Evolutionary conservation across 2,888 invertebrate species (phyloP).

Genomic region (Archaeoteleia sp.): DNA sequence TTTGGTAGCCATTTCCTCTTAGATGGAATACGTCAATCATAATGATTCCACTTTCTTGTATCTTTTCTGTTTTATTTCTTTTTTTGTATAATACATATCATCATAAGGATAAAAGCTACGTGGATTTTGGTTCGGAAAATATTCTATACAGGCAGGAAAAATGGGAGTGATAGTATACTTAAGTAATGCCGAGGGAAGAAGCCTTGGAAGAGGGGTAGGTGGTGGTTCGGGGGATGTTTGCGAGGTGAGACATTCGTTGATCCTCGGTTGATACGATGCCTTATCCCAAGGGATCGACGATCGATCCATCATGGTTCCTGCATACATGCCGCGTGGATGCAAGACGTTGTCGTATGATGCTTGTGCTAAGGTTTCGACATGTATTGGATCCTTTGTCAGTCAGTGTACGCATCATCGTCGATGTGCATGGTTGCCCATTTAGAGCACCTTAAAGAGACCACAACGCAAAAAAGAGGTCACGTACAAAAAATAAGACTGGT

Average conservation of each 20-base stretch:
- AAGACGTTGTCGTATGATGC: constrained; percentile 34
- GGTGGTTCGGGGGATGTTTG: constrained; percentile 55
- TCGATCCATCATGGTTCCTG: constrained; percentile 68
- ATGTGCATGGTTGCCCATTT: constrained; percentile 33
- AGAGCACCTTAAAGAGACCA: constrained; percentile 31
- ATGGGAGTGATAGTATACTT: constrained; percentile 55
- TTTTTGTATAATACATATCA: constrained; percentile 23
- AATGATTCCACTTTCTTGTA: constrained; percentile 28
- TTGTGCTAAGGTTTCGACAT: constrained; percentile 32
- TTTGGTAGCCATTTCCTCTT: constrained; percentile 16
- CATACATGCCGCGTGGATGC: constrained; percentile 48
- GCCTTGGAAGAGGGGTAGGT: constrained; percentile 49
- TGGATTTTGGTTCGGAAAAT: constrained; percentile 46
- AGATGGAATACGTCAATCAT: constrained; percentile 49
- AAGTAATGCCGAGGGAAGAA: constrained; percentile 54
- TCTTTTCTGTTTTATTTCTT: constrained; percentile 18
- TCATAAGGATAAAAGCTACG: constrained; percentile 30
- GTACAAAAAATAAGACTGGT: neutral
- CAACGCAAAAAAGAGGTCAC: neutral
- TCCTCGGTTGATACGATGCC: constrained; percentile 68
- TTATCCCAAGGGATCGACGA: constrained; percentile 71
- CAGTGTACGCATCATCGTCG: constrained; percentile 34
- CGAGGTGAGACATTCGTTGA: constrained; percentile 64
- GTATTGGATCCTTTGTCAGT: constrained; percentile 46
- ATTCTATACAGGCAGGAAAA: constrained; percentile 51